Percentiles rank a stretch among this genome's conserved stretches.
These are phyloP conservation scores for Dendrolimus pini DNA, from an alignment of 2,888 invertebrate species.

Conservation along the genomic window DNA sequence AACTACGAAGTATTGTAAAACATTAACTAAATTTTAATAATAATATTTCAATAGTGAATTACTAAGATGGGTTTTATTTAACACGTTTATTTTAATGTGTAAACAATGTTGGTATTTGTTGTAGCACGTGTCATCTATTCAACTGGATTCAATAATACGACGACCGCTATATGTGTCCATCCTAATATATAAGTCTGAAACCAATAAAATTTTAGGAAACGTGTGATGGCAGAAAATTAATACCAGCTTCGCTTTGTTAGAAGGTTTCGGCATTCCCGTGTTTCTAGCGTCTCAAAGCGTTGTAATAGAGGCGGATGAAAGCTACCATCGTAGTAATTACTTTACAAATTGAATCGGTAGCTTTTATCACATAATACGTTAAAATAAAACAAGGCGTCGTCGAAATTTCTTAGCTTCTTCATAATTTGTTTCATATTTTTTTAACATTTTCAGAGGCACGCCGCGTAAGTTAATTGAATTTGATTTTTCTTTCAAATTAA, in stretches of 20 bases:
- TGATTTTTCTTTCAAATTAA: neutral
- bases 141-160: too few species aligned
- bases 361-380: neutral
- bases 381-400: neutral
- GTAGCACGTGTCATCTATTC: too few species aligned
- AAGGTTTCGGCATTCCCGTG: slow-evolving; percentile 10
- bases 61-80: too few species aligned
- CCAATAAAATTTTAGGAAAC: slow-evolving; percentile 1
- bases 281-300: neutral
- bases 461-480: neutral
- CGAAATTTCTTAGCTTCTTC: neutral
- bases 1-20: too few species aligned
- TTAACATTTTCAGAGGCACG: neutral
- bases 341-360: slow-evolving; percentile 14
- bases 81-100: too few species aligned
- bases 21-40: too few species aligned
- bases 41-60: too few species aligned
- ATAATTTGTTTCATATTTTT: neutral
- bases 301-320: slow-evolving; percentile 2
- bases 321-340: slow-evolving; percentile 13
- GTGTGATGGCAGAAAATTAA: slow-evolving; percentile 7
- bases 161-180: too few species aligned
- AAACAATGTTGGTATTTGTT: too few species aligned
- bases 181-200: neutral
- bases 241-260: slow-evolving; percentile 5